Conservation (phyloP, 2,888 invertebrate genomes). For the Brachyopa scutellaris region DNA sequence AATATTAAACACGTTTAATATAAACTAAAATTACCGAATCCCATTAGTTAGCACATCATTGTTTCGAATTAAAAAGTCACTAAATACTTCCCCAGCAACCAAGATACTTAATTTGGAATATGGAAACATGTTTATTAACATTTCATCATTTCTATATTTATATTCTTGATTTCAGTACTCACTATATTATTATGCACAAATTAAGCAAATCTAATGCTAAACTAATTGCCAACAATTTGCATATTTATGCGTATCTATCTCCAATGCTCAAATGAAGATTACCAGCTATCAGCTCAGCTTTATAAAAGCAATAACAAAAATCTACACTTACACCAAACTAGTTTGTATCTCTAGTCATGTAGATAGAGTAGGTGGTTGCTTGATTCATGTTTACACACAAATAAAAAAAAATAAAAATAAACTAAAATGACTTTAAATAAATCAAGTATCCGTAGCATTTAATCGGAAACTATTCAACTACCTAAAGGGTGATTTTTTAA, state of each 20-base stretch:
- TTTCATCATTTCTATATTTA: slow-evolving; percentile 68
- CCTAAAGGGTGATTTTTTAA: neutral
- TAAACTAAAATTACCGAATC: neutral
- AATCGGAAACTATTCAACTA: slow-evolving; percentile 13
- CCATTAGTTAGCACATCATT: slow-evolving; percentile 12
- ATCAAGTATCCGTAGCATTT: slow-evolving; percentile 40
- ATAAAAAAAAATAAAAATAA: slow-evolving; percentile 1
- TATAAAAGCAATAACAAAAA: neutral
- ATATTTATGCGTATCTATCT: slow-evolving; percentile 30
- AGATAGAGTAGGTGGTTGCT: slow-evolving; percentile 49
- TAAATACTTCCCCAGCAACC: neutral
- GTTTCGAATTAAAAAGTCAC: neutral
- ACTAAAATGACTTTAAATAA: slow-evolving; percentile 62
- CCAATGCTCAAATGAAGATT: slow-evolving; percentile 1
- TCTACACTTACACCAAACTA: slow-evolving; percentile 31
- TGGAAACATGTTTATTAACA: slow-evolving; percentile 25
- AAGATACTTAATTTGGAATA: slow-evolving; percentile 1
- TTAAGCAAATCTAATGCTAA: slow-evolving; percentile 62
- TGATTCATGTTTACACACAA: slow-evolving; percentile 1
- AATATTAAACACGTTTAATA: neutral
- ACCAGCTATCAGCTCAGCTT: too few species aligned
- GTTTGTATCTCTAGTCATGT: slow-evolving; percentile 36
- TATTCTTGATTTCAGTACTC: slow-evolving; percentile 30
- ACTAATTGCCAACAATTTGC: slow-evolving; percentile 58
- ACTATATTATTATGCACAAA: slow-evolving; percentile 43